Percentiles rank a stretch among this genome's conserved stretches.
phyloP scores from a whole-genome alignment of 2,113 vertebrate genomes.

The Bagarius yarrelli region DNA sequence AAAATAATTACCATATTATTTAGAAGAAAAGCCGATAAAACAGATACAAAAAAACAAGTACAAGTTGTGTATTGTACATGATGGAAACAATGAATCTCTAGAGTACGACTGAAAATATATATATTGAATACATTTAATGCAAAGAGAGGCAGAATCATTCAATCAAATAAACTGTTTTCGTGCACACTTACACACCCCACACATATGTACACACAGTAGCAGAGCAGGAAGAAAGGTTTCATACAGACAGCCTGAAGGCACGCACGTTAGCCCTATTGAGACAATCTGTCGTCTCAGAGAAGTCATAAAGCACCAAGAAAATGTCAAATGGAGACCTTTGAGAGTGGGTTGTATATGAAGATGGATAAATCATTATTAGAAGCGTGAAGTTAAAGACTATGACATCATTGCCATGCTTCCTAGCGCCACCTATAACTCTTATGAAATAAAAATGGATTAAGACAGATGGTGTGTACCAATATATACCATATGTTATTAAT shows the following conservation, averaged over 20 bases:
- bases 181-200: background rate
- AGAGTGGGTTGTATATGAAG: slow-evolving; percentile 39
- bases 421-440: slow-evolving; percentile 28
- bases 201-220: background rate
- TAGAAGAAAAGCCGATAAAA: background rate
- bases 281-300: slow-evolving; percentile 34
- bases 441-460: slow-evolving; percentile 45
- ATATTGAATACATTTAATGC: background rate
- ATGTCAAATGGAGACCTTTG: slow-evolving; percentile 50
- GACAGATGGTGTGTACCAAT: background rate
- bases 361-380: slow-evolving; percentile 47
- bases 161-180: slow-evolving; percentile 16
- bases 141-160: slow-evolving; percentile 4
- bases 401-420: slow-evolving; percentile 37
- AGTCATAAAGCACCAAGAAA: slow-evolving; percentile 44
- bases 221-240: slow-evolving; percentile 35
- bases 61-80: slow-evolving; percentile 11
- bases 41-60: slow-evolving; percentile 19
- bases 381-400: slow-evolving; percentile 26
- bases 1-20: background rate
- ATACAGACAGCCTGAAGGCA: slow-evolving; percentile 32
- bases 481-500: background rate
- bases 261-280: slow-evolving; percentile 26
- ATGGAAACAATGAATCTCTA: slow-evolving; percentile 27
- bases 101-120: slow-evolving; percentile 13